Base-by-base conservation (phyloP, 2,888 invertebrate genomes). In the Calameuta filiformis region DNA sequence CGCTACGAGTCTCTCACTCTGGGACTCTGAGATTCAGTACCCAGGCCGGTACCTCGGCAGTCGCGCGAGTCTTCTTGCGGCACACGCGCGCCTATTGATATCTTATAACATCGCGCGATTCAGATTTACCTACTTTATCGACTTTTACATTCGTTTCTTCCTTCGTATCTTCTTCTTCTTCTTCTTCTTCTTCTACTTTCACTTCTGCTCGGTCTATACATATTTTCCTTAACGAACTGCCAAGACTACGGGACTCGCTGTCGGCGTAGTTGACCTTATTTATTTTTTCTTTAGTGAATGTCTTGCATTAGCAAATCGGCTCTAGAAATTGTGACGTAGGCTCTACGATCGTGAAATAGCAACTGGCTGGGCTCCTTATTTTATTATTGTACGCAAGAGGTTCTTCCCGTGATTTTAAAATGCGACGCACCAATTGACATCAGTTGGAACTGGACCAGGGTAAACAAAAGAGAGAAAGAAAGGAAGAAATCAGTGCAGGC, bases 51-150 rank as follows among this genome's bases (percentile, higher is more conserved):
- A 86, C 84, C 87, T 87, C 88, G 86, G 85, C 86, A 86, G 90
- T 89, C 90, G 90, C 85, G 40, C 15, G 40, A 37, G 89, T 88
- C 83, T 89, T 88, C 83, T 89, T 87, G 87, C 86, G 89, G 83
- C 88, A 87, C 89, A 87, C 86, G 81, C 82, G 78, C 79, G 77
- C 35, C 35, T 69, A 15, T 69, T 30, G 31, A 69, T 12, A 69
- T 33, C 30, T 33, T 11, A 4, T 6, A 69, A 15, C 4, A 69
- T 15, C 69, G 69, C 69, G 69, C 69, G 30, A 40, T 40, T 40
- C 40, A 15, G 40, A 40, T 40, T 6, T 40, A 15, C 12, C 15
- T 12, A 15, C 40, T 40, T 6, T 4, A 40, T 40, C 15, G 6
- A 40, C 1, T 40, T 40, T 40, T 1, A 40, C 40, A 15, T 40